phyloP scores from a whole-genome alignment of 2,888 invertebrate genomes.

The Catotricha subobsoleta region DNA sequence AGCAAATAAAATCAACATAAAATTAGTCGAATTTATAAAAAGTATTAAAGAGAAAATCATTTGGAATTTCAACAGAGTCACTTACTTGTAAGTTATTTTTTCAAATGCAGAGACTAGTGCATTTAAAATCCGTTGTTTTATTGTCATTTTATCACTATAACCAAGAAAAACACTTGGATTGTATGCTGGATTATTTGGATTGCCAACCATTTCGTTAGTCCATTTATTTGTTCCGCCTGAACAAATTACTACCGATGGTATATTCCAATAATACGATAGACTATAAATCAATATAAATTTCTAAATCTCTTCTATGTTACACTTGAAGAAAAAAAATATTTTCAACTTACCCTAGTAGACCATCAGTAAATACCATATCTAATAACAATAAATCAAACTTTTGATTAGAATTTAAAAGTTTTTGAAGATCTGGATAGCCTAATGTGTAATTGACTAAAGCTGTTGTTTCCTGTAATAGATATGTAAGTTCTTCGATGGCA shows the following conservation, averaged over 20 bases:
- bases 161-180: slow-evolving; percentile 30
- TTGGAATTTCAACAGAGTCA: not conserved
- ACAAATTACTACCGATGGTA: slow-evolving; percentile 26
- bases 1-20: slow-evolving; percentile 6
- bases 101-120: slow-evolving; percentile 26
- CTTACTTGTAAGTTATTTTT: slow-evolving; percentile 24
- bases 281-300: slow-evolving; percentile 16
- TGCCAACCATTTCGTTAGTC: slow-evolving; percentile 31
- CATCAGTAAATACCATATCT: slow-evolving; percentile 33
- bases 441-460: slow-evolving; percentile 23
- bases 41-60: not conserved
- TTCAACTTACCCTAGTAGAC: slow-evolving; percentile 26
- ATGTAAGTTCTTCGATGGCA: slow-evolving; percentile 24
- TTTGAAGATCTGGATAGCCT: slow-evolving; percentile 18
- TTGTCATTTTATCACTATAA: slow-evolving; percentile 29
- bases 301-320: not conserved
- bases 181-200: slow-evolving; percentile 31
- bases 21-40: not conserved
- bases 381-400: slow-evolving; percentile 26
- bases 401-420: slow-evolving; percentile 19
- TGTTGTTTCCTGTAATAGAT: slow-evolving; percentile 24
- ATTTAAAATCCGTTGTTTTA: slow-evolving; percentile 29
- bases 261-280: slow-evolving; percentile 22
- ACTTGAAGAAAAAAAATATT: not conserved
- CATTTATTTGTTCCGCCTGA: slow-evolving; percentile 30